These are phyloP conservation scores for Aphelenchoides avenae DNA, from an alignment of 1,140 invertebrate species.

Conservation along the genomic window DNA sequence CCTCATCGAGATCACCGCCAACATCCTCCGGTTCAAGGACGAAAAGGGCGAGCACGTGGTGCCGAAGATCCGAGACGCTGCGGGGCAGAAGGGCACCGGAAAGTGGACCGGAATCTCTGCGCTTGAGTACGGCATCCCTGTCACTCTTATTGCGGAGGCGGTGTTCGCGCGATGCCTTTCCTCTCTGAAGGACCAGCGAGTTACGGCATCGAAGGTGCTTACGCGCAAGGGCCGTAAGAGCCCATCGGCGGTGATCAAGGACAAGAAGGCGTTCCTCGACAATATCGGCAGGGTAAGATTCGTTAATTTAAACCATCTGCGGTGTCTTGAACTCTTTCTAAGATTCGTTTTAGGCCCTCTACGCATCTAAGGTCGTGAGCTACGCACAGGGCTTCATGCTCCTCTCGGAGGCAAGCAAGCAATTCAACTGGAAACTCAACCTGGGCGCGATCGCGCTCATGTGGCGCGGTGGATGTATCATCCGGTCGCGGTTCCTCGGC, in stretches of 20 bases:
- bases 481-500: conserved; percentile 86
- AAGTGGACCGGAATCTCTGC: conserved; percentile 98
- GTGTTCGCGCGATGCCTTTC: conserved; percentile 94
- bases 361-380: conserved; percentile 95
- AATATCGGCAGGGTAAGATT: conserved; percentile 67
- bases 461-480: conserved; percentile 99
- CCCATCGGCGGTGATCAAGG: conserved; percentile 65
- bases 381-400: conserved; percentile 99
- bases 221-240: conserved; percentile 60
- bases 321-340: background rate
- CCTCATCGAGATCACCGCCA: conserved; percentile 92
- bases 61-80: conserved; percentile 87
- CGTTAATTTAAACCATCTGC: conserved; percentile 3
- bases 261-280: conserved; percentile 77
- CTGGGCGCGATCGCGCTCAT: conserved; percentile 96
- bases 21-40: conserved; percentile 91
- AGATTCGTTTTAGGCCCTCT: conserved; percentile 72
- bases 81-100: conserved; percentile 95
- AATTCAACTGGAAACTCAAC: conserved; percentile 89
- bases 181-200: conserved; percentile 76
- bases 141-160: conserved; percentile 94
- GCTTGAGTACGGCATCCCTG: conserved; percentile 89
- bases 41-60: conserved; percentile 74
- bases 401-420: conserved; percentile 82
- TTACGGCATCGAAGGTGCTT: conserved; percentile 74